A percentile compares a stretch with the other conserved stretches of the same genome.
phyloP scores from a whole-genome alignment of 2,113 vertebrate genomes.

The Paratilapia polleni region DNA sequence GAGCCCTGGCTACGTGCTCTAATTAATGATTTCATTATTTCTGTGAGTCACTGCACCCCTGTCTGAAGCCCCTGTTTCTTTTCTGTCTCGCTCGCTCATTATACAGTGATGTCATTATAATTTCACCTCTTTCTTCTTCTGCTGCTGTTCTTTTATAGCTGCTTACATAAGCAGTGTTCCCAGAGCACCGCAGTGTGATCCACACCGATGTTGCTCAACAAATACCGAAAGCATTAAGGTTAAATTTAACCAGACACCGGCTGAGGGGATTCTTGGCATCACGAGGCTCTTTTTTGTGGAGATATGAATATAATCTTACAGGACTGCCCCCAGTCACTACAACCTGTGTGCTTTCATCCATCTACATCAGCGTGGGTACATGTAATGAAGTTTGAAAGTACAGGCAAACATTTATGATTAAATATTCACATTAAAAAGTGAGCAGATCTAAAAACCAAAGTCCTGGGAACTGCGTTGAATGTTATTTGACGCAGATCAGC shows the following conservation, averaged over 20 bases:
- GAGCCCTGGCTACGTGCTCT: conserved; percentile 25
- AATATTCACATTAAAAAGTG: neutral
- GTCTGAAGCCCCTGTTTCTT: conserved; percentile 24
- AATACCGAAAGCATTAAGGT: neutral
- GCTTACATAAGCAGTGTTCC: neutral
- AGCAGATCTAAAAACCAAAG: too few species aligned
- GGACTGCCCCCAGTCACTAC: neutral
- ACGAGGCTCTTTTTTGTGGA: neutral
- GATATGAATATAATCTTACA: neutral
- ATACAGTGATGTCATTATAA: conserved; percentile 48
- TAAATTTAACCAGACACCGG: neutral
- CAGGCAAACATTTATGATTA: neutral
- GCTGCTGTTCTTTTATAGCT: neutral
- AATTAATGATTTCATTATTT: conserved; percentile 61
- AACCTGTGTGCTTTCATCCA: neutral
- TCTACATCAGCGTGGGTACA: too few species aligned
- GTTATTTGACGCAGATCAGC: neutral
- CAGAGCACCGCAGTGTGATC: neutral
- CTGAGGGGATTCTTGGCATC: neutral
- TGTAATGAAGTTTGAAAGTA: neutral
- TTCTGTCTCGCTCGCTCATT: conserved; percentile 49
- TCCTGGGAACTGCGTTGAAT: too few species aligned
- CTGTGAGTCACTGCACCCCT: conserved; percentile 23
- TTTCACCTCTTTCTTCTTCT: conserved; percentile 28
- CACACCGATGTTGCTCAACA: neutral